These are phyloP conservation scores for Tachyglossus aculeatus DNA, from an alignment of 2,797 vertebrate species.

Conservation along the genomic window DNA sequence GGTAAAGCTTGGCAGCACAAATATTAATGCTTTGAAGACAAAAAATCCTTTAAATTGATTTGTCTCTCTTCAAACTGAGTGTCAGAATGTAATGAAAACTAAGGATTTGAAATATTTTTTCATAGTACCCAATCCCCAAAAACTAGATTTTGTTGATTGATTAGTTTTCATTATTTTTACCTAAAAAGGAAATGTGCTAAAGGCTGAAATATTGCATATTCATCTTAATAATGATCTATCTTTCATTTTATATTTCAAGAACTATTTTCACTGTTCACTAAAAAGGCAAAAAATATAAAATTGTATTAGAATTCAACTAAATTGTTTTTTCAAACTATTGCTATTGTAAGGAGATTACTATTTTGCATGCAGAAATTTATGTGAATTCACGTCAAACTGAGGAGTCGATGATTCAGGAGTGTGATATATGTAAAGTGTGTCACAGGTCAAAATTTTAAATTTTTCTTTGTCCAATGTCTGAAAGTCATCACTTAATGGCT, in stretches of 20 bases:
- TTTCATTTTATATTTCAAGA: slow-evolving; percentile 2
- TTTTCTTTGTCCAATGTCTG: neutral
- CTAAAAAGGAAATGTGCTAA: neutral
- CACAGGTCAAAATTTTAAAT: slow-evolving; percentile 22
- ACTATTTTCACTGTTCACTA: slow-evolving; percentile 27
- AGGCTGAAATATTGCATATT: slow-evolving; percentile 13
- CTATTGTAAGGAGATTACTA: slow-evolving; percentile 20
- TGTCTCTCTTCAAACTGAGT: slow-evolving; percentile 19
- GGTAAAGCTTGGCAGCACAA: slow-evolving; percentile 23
- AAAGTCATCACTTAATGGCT: neutral
- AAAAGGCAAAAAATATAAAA: slow-evolving; percentile 37
- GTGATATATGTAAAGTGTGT: slow-evolving; percentile 3
- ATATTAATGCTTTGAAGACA: slow-evolving; percentile 13
- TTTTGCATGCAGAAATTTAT: slow-evolving; percentile 30
- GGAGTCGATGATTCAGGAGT: slow-evolving; percentile 23
- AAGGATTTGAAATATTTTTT: slow-evolving; percentile 9
- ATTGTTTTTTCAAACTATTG: slow-evolving; percentile 31
- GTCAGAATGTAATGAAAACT: slow-evolving; percentile 3
- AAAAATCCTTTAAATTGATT: slow-evolving; percentile 38
- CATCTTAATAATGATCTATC: slow-evolving; percentile 21
- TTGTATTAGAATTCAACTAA: slow-evolving; percentile 48
- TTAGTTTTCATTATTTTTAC: slow-evolving; percentile 24
- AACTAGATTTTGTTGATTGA: neutral
- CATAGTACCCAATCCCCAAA: slow-evolving; percentile 6
- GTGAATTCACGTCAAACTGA: slow-evolving; percentile 39